Base-by-base conservation (phyloP, 2,797 vertebrate genomes). In the Lophotriccus pileatus region DNA sequence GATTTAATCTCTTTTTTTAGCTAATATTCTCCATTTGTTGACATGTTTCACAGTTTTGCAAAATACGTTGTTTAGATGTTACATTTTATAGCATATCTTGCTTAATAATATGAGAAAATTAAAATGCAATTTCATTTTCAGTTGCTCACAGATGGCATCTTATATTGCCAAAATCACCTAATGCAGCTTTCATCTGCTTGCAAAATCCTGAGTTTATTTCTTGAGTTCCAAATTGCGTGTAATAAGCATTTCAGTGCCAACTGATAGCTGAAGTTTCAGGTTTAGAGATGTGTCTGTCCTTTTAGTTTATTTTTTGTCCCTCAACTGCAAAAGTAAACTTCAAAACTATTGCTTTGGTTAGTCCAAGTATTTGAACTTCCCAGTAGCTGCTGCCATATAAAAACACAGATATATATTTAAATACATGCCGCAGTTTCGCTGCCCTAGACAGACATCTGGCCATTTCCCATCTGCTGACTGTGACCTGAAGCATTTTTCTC, bases 391-490 rank as follows among this genome's bases (percentile, higher is more conserved):
- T 94, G 78, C 80, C 89, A 24, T 83, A 93, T 37, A 74, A 95
- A 95, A 95, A 64, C 85, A 68, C 2, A 84, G 58, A 88, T 93
- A 90, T 85, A n/a, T 89, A 89, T 94, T 93, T 93, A 94, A 94
- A 93, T 90, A 79, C 63, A 81, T 94, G 50, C 80, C 94, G 94
- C 73, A 94, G 72, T 95, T 91, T 93, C 80, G 68, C 70, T 96
- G 95, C 87, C 93, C 90, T 85, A 96, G 96, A 96, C 91, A 97
- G 90, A 95, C 93, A 96, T 94, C 94, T 97, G 93, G 90, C 93
- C 77, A 82, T 77, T 94, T 96, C 90, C 80, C 94, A 94, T 97
- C 89, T 96, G 94, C 87, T 91, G 93, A 94, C 83, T 94, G 64
- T 95, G 96, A 97, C 95, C 94, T 95, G 91, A 76, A 97, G 91